These are phyloP conservation scores for Monomorium pharaonis DNA, from an alignment of 1,140 invertebrate species.

Conservation along the genomic window DNA sequence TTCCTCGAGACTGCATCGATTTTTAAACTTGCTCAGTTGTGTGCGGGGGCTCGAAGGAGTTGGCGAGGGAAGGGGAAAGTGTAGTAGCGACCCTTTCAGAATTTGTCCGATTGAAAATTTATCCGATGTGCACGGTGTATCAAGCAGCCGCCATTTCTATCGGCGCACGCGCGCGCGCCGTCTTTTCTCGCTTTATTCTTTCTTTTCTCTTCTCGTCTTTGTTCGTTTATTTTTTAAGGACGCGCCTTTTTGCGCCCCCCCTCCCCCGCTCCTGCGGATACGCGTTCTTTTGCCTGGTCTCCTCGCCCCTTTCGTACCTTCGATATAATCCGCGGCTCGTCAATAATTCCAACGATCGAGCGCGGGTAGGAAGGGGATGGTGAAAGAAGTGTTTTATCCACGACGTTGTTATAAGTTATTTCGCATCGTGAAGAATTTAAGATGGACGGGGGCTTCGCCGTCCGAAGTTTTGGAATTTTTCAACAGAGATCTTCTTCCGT, in stretches of 20 bases:
- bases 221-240: conserved; percentile 48
- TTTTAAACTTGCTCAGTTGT: conserved; percentile 77
- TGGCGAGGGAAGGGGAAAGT: not conserved
- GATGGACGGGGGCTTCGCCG: conserved; percentile 21
- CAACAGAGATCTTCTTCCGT: conserved; percentile 17
- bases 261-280: not conserved
- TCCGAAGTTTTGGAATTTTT: conserved; percentile 58
- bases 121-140: conserved; percentile 77
- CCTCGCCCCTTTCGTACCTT: conserved; percentile 25
- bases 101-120: conserved; percentile 83
- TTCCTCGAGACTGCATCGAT: conserved; percentile 76
- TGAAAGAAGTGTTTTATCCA: conserved; percentile 60
- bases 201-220: not conserved
- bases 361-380: not conserved
- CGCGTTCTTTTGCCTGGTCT: not conserved
- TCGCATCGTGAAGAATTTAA: conserved; percentile 65
- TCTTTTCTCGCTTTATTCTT: conserved; percentile 23
- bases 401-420: conserved; percentile 51
- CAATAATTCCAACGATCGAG: conserved; percentile 64
- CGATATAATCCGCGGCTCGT: conserved; percentile 50
- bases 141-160: conserved; percentile 66
- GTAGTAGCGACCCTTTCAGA: conserved; percentile 75
- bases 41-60: not conserved
- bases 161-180: conserved; percentile 15
- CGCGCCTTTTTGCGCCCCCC: not conserved